Percentiles rank a stretch among this genome's conserved stretches.
Conservation (phyloP, 2,888 invertebrate species). For the Agrotis exclamationis region DNA sequence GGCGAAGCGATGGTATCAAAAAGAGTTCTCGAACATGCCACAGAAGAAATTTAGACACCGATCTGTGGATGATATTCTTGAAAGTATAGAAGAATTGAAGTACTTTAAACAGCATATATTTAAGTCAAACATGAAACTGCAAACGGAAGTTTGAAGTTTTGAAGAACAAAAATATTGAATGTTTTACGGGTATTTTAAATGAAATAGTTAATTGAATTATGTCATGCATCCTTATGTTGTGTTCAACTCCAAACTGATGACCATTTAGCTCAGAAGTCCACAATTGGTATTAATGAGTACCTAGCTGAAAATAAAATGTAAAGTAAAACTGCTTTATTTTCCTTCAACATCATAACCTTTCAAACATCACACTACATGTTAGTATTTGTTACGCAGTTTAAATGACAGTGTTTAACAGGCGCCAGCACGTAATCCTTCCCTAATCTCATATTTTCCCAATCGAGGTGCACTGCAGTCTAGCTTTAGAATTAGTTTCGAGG, state of each 20-base stretch:
- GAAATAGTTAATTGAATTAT: constrained; percentile 20
- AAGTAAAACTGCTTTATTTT: constrained; percentile 16
- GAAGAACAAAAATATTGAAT: not conserved
- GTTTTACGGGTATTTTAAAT: constrained; percentile 46
- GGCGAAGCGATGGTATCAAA: constrained; percentile 94
- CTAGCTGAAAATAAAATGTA: constrained; percentile 46
- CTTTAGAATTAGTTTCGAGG: too few relatives aligned
- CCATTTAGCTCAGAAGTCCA: constrained; percentile 21
- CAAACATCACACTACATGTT: not conserved
- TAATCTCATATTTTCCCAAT: too few relatives aligned
- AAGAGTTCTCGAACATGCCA: constrained; percentile 90
- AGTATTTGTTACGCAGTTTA: too few relatives aligned
- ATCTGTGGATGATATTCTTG: constrained; percentile 95
- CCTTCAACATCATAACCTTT: not conserved
- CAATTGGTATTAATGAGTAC: constrained; percentile 35
- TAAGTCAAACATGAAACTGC: constrained; percentile 73
- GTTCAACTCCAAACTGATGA: constrained; percentile 29
- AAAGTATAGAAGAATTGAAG: constrained; percentile 96
- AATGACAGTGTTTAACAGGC: too few relatives aligned
- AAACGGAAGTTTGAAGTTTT: constrained; percentile 51
- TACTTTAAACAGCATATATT: constrained; percentile 94
- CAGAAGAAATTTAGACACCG: constrained; percentile 93
- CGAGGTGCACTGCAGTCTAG: too few relatives aligned
- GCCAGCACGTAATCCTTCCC: too few relatives aligned
- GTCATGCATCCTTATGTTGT: constrained; percentile 28